Percentiles rank a stretch among this genome's conserved stretches.
These are phyloP conservation scores for Dolichotis patagonum DNA, from an alignment of 2,113 vertebrate species.

Conservation along the genomic window DNA sequence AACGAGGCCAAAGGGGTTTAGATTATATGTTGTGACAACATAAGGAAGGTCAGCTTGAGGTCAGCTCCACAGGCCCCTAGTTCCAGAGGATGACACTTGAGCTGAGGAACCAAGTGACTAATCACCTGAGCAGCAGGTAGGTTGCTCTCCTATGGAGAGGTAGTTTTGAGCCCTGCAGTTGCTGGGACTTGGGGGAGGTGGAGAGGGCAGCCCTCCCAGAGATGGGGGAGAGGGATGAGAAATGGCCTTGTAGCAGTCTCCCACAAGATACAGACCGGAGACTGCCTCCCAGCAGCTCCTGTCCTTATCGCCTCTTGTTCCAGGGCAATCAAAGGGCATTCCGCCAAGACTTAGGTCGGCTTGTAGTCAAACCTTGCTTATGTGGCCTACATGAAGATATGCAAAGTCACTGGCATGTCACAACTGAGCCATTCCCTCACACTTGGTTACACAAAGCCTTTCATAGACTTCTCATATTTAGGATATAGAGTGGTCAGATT, in stretches of 20 bases:
- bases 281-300: neutral
- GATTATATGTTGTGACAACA: neutral
- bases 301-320: conserved; percentile 45
- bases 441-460: conserved; percentile 27
- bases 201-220: neutral
- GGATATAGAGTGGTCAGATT: neutral
- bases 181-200: neutral
- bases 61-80: neutral
- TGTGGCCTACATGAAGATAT: conserved; percentile 32
- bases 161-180: neutral
- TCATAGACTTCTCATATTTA: neutral
- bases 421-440: neutral
- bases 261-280: conserved; percentile 2
- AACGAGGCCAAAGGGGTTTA: neutral
- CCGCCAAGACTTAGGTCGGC: conserved; percentile 42
- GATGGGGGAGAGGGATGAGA: neutral
- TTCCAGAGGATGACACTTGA: neutral
- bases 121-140: neutral
- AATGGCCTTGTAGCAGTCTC: conserved; percentile 40
- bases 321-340: conserved; percentile 57
- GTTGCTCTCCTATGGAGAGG: neutral
- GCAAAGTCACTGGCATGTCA: conserved; percentile 29
- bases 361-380: conserved; percentile 32
- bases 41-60: neutral
- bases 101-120: too few relatives aligned